Evolutionary conservation across 92 coral and sea anemone genomes (phyloP), one percentile per base, ranked within the genome.

Genomic region (Bergia puertoricense): DNA sequence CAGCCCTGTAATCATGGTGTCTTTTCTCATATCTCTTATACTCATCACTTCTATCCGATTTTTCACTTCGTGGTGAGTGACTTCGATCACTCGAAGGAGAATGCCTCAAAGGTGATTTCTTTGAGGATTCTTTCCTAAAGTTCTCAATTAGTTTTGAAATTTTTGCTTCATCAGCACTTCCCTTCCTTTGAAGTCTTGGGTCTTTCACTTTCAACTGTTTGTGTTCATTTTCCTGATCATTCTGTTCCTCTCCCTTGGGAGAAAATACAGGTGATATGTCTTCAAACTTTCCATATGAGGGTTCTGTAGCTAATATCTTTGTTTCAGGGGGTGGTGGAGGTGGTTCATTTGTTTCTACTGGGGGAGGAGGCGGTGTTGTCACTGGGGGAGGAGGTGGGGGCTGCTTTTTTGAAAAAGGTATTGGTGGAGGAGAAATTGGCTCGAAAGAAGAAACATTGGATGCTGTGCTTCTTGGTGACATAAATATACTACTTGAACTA

Each of bases 361-460:
- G 95, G n/a, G 91, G 92, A 14, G 96, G 91, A 23, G 96, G 98
- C 22, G 99, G 97, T 62, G 95, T 94, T 54, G 91, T 85, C 69
- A 56, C 88, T 50, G 91, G 99, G 16, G 95, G 99, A 18, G 93
- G 96, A 41, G 95, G 97, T 23, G 94, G 95, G 71, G 90, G 92
- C 38, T 90, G 88, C 74, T 67, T 82, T n/a, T 79, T 89, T 74
- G 66, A 89, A 74, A 42, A 71, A 44, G 88, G 93, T 82, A 57
- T 88, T 83, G 88, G 95, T 37, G 98, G 94, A 11, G 99, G 99
- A 1, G 99, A 97, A 41, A 97, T 95, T 11, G 99, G 99, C 79
- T 97, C 99, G 94, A 97, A 97, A 2, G 91, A 54, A 50, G 98
- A 93, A 82, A 88, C 92, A 56, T 45, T 80, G 38, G 96, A 92